Base-by-base conservation (phyloP, 1,140 invertebrate genomes). In the Anoplophora glabripennis region DNA sequence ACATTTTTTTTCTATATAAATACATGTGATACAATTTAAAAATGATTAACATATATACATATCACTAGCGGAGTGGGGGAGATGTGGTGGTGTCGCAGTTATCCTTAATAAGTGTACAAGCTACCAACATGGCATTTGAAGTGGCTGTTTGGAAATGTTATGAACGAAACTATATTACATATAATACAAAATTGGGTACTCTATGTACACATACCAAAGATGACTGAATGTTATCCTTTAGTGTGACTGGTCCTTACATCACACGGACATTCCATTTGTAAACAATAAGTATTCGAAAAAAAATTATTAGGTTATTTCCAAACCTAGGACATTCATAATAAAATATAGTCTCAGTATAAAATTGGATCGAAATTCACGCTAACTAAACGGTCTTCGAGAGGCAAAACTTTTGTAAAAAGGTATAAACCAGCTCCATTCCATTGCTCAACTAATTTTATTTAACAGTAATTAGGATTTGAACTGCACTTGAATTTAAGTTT, bases 151-250 rank as follows among this genome's bases (percentile, higher is more conserved):
- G 65, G 69, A 69, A 70, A 71, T 71, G 64, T 69, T 67, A 69
- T 67, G 60, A 74, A 72, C 65, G 66, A 72, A 74, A 74, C 71
- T 74, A 74, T 74, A 72, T 74, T 74, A 74, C 72, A 74, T 74
- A 74, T 74, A 72, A 74, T 74, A 74, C 72, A 73, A 69, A 70
- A 70, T 58, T 37, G 34, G 62, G 60, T 62, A 61, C 55, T 60
- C 60, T 71, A 69, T 70, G 67, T 68, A 69, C 71, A 72, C 65
- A 62, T 72, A 68, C 60, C 57, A 64, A 66, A 70, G 61, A 68
- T 59, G 61, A 70, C 61, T 18, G 49, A 8, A 17, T 64, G 65
- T 61, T 56, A 34, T 42, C 12, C 33, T 36, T 40, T 14, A 14
- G 38, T 45, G 33, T 34, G 12, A 33, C 12, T 42, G 44, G 21